Conservation (phyloP, 2,797 vertebrate genomes). For the Coregonus sp. region DNA sequence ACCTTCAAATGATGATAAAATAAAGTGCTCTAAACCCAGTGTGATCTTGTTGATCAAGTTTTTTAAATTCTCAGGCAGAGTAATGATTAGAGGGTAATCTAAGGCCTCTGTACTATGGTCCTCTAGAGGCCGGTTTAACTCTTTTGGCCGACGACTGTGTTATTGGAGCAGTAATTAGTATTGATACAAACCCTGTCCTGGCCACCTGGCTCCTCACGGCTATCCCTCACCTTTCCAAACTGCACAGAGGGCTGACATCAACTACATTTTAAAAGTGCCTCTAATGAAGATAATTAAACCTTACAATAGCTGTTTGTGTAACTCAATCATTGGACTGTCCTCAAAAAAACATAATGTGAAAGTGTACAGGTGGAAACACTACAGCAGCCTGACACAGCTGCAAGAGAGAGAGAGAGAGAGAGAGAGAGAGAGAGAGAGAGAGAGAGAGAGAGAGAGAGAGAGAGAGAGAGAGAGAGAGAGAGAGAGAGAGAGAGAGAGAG, state of each 20-base stretch:
- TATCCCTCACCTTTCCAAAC: neutral
- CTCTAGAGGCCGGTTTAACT: constrained; percentile 15
- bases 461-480: constrained; percentile 8
- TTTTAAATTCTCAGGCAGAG: constrained; percentile 15
- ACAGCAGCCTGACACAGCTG: neutral
- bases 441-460: neutral
- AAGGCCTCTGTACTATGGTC: neutral
- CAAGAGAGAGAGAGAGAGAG: too few species aligned
- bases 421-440: too few species aligned
- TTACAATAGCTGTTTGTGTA: neutral
- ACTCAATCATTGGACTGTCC: neutral
- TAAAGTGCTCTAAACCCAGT: constrained; percentile 18
- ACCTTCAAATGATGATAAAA: constrained; percentile 26
- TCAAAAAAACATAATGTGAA: neutral
- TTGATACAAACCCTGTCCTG: neutral
- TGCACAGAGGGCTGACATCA: constrained; percentile 26
- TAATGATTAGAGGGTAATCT: constrained; percentile 27
- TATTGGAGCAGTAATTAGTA: neutral
- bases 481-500: too few species aligned
- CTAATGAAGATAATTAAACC: neutral
- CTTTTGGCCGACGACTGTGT: neutral
- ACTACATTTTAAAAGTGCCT: neutral
- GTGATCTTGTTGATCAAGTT: constrained; percentile 28
- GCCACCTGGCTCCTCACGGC: neutral
- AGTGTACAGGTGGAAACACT: neutral